Evolutionary conservation across 2,797 vertebrate species (phyloP).

Genomic region (Petrocephalus sullivani): DNA sequence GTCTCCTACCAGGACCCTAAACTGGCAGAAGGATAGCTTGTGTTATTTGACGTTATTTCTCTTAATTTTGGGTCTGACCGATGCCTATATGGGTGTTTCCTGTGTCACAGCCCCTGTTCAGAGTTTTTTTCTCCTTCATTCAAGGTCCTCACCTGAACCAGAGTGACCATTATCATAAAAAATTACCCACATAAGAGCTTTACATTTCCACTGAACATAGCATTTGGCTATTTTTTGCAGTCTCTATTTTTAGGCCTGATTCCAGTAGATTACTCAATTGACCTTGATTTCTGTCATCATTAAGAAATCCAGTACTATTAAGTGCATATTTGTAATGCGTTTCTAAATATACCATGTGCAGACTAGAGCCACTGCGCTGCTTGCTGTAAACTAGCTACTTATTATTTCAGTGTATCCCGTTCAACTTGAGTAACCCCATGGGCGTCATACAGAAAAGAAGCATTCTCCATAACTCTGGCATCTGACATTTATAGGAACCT

Average conservation of each 20-base stretch:
- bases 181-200: neutral
- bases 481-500: conserved; percentile 11
- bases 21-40: neutral
- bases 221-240: neutral
- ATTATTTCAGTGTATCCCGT: neutral
- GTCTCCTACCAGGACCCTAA: neutral
- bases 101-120: neutral
- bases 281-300: neutral
- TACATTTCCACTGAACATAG: neutral
- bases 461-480: neutral
- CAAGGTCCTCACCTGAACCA: neutral
- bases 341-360: neutral
- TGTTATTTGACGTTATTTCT: neutral
- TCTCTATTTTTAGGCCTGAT: neutral
- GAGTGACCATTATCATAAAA: neutral
- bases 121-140: neutral
- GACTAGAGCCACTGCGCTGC: neutral
- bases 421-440: neutral
- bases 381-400: neutral
- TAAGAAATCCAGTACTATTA: neutral
- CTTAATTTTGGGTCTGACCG: neutral
- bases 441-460: neutral
- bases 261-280: neutral
- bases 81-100: neutral
- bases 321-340: neutral